Percentiles rank a stretch among this genome's conserved stretches.
These are phyloP conservation scores for Peucedramus taeniatus DNA, from an alignment of 2,113 vertebrate genomes.

Conservation along the genomic window DNA sequence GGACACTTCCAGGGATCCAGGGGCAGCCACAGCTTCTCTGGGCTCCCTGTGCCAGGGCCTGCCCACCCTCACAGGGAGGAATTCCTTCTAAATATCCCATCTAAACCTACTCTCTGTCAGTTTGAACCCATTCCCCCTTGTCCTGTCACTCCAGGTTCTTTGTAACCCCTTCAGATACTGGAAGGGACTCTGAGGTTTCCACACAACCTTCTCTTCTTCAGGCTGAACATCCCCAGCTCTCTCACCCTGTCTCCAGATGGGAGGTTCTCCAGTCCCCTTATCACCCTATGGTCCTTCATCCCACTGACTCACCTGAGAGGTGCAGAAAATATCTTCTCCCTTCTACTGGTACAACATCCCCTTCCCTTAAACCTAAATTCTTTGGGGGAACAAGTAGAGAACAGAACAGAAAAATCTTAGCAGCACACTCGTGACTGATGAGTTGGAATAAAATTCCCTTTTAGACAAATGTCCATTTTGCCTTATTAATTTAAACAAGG, in stretches of 20 bases:
- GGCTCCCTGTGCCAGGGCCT: background rate
- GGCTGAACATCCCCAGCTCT: background rate
- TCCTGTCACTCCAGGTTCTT: background rate
- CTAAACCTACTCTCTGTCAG: background rate
- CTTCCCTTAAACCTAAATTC: background rate
- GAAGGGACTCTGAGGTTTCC: background rate
- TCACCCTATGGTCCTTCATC: background rate
- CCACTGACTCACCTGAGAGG: background rate
- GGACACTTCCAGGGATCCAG: background rate
- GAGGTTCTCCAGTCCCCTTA: background rate
- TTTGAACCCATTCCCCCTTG: background rate
- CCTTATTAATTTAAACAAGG: slow-evolving; percentile 69
- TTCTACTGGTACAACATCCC: background rate
- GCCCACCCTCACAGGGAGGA: fast-evolving
- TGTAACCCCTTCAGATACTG: background rate
- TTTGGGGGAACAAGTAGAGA: background rate
- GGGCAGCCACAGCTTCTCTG: background rate
- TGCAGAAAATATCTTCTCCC: background rate
- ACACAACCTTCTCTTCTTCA: background rate
- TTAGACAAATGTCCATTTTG: slow-evolving; percentile 71
- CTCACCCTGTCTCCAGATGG: too few relatives aligned
- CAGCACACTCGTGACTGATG: slow-evolving; percentile 35
- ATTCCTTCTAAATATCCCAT: fast-evolving
- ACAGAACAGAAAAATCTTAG: background rate
- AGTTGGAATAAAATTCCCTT: slow-evolving; percentile 46